Evolutionary conservation across 2,113 vertebrate species (phyloP).

Genomic region (Chaenocephalus aceratus): DNA sequence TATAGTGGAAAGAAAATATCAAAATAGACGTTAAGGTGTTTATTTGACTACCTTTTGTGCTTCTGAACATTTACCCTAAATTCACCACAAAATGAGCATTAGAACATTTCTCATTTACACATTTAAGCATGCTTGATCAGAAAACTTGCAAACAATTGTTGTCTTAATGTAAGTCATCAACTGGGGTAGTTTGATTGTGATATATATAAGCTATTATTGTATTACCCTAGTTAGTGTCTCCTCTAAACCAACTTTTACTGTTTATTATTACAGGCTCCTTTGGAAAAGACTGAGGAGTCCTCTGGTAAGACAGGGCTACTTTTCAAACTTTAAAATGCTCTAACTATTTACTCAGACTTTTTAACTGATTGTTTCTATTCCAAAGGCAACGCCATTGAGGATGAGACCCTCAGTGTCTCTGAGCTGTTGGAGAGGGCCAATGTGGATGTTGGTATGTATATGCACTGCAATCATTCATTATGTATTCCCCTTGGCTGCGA

Average conservation of each 20-base stretch:
- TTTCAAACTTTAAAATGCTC: not conserved
- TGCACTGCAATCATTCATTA: not conserved
- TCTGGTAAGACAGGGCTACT: constrained; percentile 48
- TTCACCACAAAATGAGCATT: no score
- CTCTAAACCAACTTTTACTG: not conserved
- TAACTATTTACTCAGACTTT: not conserved
- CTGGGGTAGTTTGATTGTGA: no score
- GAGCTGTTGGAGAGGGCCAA: constrained; percentile 79
- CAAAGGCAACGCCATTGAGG: constrained; percentile 61
- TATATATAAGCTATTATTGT: no score
- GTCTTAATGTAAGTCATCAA: no score
- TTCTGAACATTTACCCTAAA: no score
- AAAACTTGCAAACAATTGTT: no score
- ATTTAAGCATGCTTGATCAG: not conserved
- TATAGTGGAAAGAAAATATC: no score
- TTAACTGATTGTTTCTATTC: constrained; percentile 1
- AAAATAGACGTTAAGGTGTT: no score
- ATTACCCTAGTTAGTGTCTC: no score
- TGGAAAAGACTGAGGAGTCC: constrained; percentile 3
- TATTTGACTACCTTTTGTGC: no score
- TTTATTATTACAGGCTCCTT: constrained; percentile 38
- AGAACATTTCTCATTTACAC: not conserved
- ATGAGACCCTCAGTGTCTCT: constrained; percentile 67
- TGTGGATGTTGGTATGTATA: constrained; percentile 70
- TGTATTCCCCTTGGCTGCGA: not conserved